Base-by-base conservation (phyloP, 23 tunicate genomes). In the Ciona savignyi region DNA sequence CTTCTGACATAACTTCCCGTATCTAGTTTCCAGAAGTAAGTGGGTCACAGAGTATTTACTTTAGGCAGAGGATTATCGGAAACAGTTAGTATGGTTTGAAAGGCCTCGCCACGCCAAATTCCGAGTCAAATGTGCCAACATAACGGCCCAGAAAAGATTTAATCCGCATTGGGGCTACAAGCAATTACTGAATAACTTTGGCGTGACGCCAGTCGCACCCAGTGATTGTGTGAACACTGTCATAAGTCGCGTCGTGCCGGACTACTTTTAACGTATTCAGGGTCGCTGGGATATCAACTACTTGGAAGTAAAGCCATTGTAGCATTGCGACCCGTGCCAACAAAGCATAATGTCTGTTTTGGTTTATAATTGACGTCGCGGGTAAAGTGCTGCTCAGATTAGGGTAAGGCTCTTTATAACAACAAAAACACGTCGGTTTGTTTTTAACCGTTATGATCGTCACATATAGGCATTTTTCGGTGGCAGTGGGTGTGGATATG, bases 161-260 rank as follows among this genome's bases (percentile, higher is more conserved):
- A 42, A 42, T 42, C 56, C 56, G 15, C 56, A 15, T 15, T 42
- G 9, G 56, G 56, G 56, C 9, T 42, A 42, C 56, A 42, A 42
- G 56, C 15, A 42, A 42, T 42, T 42, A 42, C 56, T 42, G 56
- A 42, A 42, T 42, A 42, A 42, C 56, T 42, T 42, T 42, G 56
- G 56, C 56, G 56, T 42, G 56, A 42, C 56, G 56, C 56, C 56
- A 42, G 56, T 42, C 56, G 11, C 56, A 42, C 56, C 56, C 56
- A 42, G 56, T 6, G 9, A 42, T 42, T 42, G 56, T 42, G 9
- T 42, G 56, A 15, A 42, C 56, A 42, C 56, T 42, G 56, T 42
- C 56, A 42, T 42, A 42, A 42, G 56, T 42, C 56, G 56, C 56
- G 56, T 42, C 56, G 56, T 42, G 56, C 56, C 56, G 56, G 9